These are phyloP conservation scores for Taenioides sp. DNA, from an alignment of 2,797 vertebrate genomes.

Conservation along the genomic window DNA sequence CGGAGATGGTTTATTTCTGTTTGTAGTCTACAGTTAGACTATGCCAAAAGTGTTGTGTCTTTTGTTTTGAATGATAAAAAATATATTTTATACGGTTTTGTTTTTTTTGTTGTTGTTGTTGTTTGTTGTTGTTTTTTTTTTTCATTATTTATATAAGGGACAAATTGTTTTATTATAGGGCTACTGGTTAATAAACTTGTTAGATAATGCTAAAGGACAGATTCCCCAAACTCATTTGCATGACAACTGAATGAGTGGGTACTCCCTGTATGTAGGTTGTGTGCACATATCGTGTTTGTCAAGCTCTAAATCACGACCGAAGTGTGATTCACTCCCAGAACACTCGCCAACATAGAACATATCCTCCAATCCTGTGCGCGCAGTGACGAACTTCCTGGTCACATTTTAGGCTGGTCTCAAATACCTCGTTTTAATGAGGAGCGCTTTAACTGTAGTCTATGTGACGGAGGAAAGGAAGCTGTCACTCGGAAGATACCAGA, in stretches of 20 bases:
- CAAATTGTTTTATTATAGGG: background rate
- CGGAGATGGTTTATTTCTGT: too few relatives aligned
- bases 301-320: slow-evolving; percentile 39
- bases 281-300: background rate
- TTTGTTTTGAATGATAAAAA: too few relatives aligned
- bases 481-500: background rate
- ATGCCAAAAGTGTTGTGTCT: too few relatives aligned
- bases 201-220: too few relatives aligned
- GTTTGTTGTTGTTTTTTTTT: too few relatives aligned
- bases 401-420: slow-evolving; percentile 44
- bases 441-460: slow-evolving; percentile 15
- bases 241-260: slow-evolving; percentile 39
- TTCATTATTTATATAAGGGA: background rate
- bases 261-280: slow-evolving; percentile 38
- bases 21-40: too few relatives aligned
- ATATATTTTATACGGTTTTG: too few relatives aligned
- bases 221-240: slow-evolving; percentile 29
- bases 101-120: too few relatives aligned
- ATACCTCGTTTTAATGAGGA: slow-evolving; percentile 18
- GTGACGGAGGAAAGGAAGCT: slow-evolving; percentile 30
- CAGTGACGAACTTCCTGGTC: slow-evolving; percentile 78
- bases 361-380: slow-evolving; percentile 46
- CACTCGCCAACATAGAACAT: slow-evolving; percentile 22
- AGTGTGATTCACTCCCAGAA: slow-evolving; percentile 43
- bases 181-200: too few relatives aligned